phyloP scores from a whole-genome alignment of 2,888 invertebrate genomes.

The Xylocampa areola region DNA sequence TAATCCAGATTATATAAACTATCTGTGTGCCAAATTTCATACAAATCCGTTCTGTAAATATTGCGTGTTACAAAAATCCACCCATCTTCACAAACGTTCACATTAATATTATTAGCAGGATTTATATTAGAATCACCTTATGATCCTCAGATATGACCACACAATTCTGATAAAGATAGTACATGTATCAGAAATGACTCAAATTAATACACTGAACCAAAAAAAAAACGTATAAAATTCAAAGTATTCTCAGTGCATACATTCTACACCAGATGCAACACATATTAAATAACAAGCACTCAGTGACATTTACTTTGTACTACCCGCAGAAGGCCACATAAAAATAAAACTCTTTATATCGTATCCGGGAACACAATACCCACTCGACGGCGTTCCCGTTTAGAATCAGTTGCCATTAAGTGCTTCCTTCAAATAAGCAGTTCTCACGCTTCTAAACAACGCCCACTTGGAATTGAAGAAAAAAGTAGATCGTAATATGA shows the following conservation, averaged over 20 bases:
- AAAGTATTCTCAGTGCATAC: not conserved
- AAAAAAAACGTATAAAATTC: too few species aligned
- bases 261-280: not conserved
- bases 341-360: conserved; percentile 3
- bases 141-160: too few species aligned
- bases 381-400: conserved; percentile 43
- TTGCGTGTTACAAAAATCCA: too few species aligned
- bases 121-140: too few species aligned
- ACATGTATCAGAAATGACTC: too few species aligned
- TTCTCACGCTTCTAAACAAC: conserved; percentile 55
- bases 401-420: conserved; percentile 50
- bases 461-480: conserved; percentile 38
- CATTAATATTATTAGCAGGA: too few species aligned
- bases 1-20: too few species aligned
- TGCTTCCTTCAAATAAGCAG: conserved; percentile 42
- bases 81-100: too few species aligned
- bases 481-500: conserved; percentile 19
- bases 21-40: too few species aligned
- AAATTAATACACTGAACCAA: too few species aligned
- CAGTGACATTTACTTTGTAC: conserved; percentile 6
- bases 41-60: too few species aligned
- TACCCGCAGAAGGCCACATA: conserved; percentile 8
- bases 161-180: too few species aligned
- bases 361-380: conserved; percentile 42
- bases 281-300: conserved; percentile 4